phyloP scores from a whole-genome alignment of 2,797 vertebrate species.

The Erithacus rubecula region DNA sequence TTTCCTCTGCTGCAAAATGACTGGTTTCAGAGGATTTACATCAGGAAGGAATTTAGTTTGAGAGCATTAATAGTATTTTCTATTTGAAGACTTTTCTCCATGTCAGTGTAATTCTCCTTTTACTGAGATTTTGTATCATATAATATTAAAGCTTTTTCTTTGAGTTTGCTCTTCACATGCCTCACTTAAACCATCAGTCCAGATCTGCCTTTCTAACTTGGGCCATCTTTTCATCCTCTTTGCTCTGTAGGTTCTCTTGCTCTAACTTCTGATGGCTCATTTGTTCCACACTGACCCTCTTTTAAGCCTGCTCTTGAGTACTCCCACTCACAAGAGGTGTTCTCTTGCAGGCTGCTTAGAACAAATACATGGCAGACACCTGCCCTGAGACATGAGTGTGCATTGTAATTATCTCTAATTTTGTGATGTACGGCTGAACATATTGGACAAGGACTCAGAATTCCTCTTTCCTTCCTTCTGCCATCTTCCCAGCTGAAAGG shows the following conservation, averaged over 20 bases:
- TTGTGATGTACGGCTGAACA: background rate
- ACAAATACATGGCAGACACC: background rate
- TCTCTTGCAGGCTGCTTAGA: background rate
- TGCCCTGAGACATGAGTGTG: accelerated
- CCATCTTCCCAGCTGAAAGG: background rate
- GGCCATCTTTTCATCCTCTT: background rate
- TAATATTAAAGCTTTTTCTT: background rate
- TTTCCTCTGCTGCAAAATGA: background rate
- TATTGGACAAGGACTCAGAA: background rate
- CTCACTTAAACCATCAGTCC: background rate
- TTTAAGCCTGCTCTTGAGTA: background rate
- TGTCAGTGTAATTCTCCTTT: background rate
- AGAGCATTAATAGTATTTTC: background rate
- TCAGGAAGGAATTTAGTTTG: background rate
- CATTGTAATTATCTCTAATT: background rate
- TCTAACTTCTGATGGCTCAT: background rate
- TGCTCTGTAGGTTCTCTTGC: background rate
- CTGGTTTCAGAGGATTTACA: background rate
- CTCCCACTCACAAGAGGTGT: background rate
- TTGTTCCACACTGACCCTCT: background rate
- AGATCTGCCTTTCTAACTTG: background rate
- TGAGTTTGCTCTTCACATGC: background rate
- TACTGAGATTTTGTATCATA: background rate
- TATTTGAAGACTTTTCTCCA: background rate
- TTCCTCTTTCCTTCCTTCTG: background rate